These are phyloP conservation scores for Pelecanoides urinatrix DNA, from an alignment of 2,113 vertebrate species.

Conservation along the genomic window DNA sequence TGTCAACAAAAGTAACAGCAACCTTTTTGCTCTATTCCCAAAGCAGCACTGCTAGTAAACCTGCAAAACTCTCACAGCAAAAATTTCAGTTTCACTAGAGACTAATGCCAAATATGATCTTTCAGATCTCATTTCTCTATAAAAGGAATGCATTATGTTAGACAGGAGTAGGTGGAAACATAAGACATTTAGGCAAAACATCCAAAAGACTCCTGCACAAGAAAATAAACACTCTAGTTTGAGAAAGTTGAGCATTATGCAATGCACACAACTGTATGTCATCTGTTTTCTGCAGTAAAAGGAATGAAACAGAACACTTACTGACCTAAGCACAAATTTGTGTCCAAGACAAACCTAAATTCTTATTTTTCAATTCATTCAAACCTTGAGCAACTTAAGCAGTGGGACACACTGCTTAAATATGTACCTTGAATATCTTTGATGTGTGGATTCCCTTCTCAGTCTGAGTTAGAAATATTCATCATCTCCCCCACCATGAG, in stretches of 20 bases:
- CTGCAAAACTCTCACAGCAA: background rate
- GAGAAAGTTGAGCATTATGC: background rate
- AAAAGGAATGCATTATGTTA: constrained; percentile 12
- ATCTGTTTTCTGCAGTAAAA: background rate
- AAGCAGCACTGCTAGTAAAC: background rate
- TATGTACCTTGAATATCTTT: background rate
- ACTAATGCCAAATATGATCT: background rate
- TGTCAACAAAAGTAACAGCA: constrained; percentile 22
- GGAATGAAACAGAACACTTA: background rate
- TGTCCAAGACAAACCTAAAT: background rate
- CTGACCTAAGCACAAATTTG: background rate
- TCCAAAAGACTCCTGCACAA: background rate
- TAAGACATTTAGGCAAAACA: constrained; percentile 22
- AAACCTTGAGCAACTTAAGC: background rate
- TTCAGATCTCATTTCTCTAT: background rate
- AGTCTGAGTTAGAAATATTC: background rate
- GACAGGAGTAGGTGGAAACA: constrained; percentile 10
- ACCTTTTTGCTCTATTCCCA: background rate
- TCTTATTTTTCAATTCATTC: background rate
- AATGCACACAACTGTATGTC: background rate
- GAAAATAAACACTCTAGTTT: constrained; percentile 17
- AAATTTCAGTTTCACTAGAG: background rate
- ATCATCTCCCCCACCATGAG: background rate
- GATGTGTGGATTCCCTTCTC: background rate
- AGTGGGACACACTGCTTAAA: background rate